Conservation (phyloP, 2,888 invertebrate species). For the Perdita meconis region DNA sequence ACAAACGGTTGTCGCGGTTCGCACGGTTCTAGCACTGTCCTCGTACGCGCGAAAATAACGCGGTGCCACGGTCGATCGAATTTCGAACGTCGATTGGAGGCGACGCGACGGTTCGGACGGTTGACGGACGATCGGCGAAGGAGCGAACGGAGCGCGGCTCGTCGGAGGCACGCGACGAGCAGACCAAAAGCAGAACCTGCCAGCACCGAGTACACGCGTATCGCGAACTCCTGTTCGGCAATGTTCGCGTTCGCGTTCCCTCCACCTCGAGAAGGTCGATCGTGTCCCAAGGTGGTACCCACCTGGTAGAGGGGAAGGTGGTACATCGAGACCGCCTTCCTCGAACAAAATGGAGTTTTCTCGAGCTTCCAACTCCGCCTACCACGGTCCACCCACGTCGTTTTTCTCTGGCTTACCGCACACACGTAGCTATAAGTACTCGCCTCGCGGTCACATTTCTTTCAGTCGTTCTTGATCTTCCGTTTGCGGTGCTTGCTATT, state of each 20-base stretch:
- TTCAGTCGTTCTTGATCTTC: background rate
- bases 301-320: constrained; percentile 72
- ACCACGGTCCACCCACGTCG: constrained; percentile 58
- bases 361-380: constrained; percentile 56
- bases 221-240: constrained; percentile 80
- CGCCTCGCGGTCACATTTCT: background rate
- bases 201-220: constrained; percentile 75
- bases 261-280: constrained; percentile 71
- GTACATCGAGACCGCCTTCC: constrained; percentile 71
- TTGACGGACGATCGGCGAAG: constrained; percentile 2
- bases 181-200: constrained; percentile 36
- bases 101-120: constrained; percentile 13
- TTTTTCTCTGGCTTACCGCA: background rate
- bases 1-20: background rate
- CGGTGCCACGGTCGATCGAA: background rate
- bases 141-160: background rate
- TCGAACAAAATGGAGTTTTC: constrained; percentile 78
- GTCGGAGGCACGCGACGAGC: constrained; percentile 39
- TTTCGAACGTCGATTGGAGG: background rate
- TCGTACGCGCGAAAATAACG: background rate
- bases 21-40: background rate
- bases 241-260: constrained; percentile 77
- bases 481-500: too few relatives aligned
- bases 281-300: constrained; percentile 68
- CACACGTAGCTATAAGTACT: background rate